Base-by-base conservation (phyloP, 2,797 vertebrate species). In the Zalophus californianus region DNA sequence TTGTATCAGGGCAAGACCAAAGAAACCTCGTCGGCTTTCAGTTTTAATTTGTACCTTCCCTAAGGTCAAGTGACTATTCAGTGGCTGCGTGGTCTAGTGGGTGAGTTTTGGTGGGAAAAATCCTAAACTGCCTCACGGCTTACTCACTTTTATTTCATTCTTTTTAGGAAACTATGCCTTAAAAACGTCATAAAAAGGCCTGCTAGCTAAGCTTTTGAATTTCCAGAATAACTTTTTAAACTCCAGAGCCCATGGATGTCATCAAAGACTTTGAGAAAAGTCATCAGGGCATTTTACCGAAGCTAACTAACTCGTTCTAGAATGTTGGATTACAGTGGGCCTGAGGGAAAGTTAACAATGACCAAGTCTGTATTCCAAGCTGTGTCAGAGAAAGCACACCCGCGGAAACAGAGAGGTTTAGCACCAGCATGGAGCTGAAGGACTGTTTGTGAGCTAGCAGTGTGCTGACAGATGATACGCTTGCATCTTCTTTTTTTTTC, bases 91-190 rank as follows among this genome's bases (percentile, higher is more conserved):
- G 29, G 29, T 73, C 70, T 29, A 21, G 72, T 44, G 20, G 27
- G 23, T 72, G 56, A 84, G 14, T 93, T 86, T 82, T 64, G 44
- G 60, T 90, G 44, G 15, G 35, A 86, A 95, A 93, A 87, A 66
- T 21, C 7, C n/a, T n/a, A 60, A 78, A 20, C 29, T 29, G 41
- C 23, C 50, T 93, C 48, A 48, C 15, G 8, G 16, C 38, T 62
- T 38, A 35, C 88, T 88, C n/a, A 86, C 21, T 75, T 96, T 82
- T 32, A 68, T 80, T 86, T 92, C 25, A 80, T 38, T 5, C 7
- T 83, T 94, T 77, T 52, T 29, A 32, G 54, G 41, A 35, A 77
- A 85, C 25, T 7, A 64, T 13, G 8, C 60, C 86, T 87, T 52
- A 91, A 88, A 88, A 90, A 78, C 73, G 25, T 7, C 38, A n/a